Base-by-base conservation (phyloP, 2,888 invertebrate genomes). In the Junonia oenone region DNA sequence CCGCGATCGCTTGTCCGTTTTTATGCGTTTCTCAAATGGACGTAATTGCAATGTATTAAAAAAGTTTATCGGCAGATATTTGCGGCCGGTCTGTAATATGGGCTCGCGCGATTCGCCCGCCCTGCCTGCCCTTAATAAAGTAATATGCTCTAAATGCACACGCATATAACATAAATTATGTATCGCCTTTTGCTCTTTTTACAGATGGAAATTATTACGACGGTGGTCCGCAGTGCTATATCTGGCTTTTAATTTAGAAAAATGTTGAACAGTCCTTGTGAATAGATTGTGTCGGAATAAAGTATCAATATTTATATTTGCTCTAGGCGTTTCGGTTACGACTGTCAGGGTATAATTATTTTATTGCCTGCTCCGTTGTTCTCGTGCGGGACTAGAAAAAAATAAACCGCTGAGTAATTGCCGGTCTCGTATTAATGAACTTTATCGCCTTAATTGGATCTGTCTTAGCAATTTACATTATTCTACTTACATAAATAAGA, bases 71-170 rank as follows among this genome's bases (percentile, higher is more conserved):
- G 75, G 71, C 72, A 61, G 69, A 75, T 75, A 77, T 81, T 76
- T 69, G 75, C 75, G 63, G 71, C 72, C 63, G 69, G 64, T 59
- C 74, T 69, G 76, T 75, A 78, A 74, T 77, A 76, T 68, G 59
- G 68, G 65, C 64, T 76, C 74, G 78, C 75, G 77, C 71, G 76
- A 69, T 76, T 70, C 78, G 80, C 77, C 83, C 83, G 80, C 81
- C 80, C 76, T 71, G 81, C 75, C 72, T 77, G 84, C 78, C 81
- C 82, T 86, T 88, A 84, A 88, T 88, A 87, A 88, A 88, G 88
- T 84, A 84, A 88, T 90, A 86, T 83, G 77, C 82, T 87, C 88
- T 83, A 85, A 88, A 90, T 84, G 85, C 78, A 78, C 85, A 82
- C 84, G 85, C 85, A 82, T 84, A 83, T 82, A 84, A 82, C 86